A percentile compares a stretch with the other conserved stretches of the same genome.
These are phyloP conservation scores for Nycticorax nycticorax DNA, from an alignment of 2,113 vertebrate species.

Conservation along the genomic window DNA sequence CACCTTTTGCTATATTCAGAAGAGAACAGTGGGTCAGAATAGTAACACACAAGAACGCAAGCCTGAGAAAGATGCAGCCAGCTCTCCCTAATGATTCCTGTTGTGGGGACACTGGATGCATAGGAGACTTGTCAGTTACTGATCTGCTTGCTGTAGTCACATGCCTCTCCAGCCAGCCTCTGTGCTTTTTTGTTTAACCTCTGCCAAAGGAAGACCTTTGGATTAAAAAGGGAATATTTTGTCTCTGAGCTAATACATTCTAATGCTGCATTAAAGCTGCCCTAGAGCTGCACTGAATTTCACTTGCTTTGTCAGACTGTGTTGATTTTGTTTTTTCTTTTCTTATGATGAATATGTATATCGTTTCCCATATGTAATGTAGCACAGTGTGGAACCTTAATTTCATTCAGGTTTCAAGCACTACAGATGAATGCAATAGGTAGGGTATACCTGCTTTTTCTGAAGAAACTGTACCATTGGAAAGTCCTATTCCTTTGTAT, in stretches of 20 bases:
- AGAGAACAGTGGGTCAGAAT: not conserved
- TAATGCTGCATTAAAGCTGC: slow-evolving; percentile 77
- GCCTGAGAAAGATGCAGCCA: slow-evolving; percentile 17
- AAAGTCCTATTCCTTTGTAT: slow-evolving; percentile 81
- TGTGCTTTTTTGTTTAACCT: slow-evolving; percentile 73
- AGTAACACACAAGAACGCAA: not conserved
- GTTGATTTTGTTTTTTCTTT: slow-evolving; percentile 37
- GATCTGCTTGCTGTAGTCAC: slow-evolving; percentile 75
- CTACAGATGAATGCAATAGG: slow-evolving; percentile 77
- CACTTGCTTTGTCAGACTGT: slow-evolving; percentile 66
- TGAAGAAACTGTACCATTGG: slow-evolving; percentile 72
- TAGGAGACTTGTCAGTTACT: slow-evolving; percentile 49
- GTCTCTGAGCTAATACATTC: slow-evolving; percentile 67
- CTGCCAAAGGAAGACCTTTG: slow-evolving; percentile 74
- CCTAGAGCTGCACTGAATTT: slow-evolving; percentile 77
- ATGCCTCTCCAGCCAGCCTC: slow-evolving; percentile 75
- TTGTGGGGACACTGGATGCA: not conserved
- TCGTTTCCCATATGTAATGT: slow-evolving; percentile 71
- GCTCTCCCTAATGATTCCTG: not conserved
- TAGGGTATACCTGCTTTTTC: slow-evolving; percentile 72
- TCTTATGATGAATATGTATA: slow-evolving; percentile 52
- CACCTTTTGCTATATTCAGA: not conserved
- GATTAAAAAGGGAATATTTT: slow-evolving; percentile 69
- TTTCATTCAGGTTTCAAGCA: slow-evolving; percentile 73
- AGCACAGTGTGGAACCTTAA: slow-evolving; percentile 74